Evolutionary conservation across 2,797 vertebrate genomes (phyloP), one percentile per base, ranked within the genome.

Genomic region (Paedocypris micromegethes): DNA sequence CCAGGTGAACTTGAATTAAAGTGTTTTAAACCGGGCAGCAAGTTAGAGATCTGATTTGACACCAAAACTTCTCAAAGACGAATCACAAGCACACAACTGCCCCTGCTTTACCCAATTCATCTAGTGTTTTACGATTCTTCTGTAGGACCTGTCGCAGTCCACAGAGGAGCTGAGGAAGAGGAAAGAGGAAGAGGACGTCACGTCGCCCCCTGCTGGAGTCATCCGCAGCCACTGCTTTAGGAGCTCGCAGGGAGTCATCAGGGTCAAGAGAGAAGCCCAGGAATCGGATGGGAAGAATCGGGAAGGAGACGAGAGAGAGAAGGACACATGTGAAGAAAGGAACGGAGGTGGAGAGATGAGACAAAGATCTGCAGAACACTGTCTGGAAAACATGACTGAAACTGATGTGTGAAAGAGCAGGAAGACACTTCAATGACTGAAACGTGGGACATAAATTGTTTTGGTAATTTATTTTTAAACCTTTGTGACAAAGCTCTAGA

Each of bases 111-210:
- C 23, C 23, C 23, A 23, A 23, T 23, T 23, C 23, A 23, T 23
- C 23, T 23, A 1, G 23, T 38, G 6, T n/a, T 3, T 9, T 42
- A 9, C 41, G 23, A 3, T 9, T 80, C 62, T 83, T 75, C 82
- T 85, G 50, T 83, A 93, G 92, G 90, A 92, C 80, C 89, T 93
- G 67, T 92, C 91, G 4, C 91, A 92, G 79, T 92, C 92, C 70
- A 92, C 91, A 75, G 92, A 93, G 81, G 91, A 93, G 83, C 88
- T 93, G 68, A 90, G 91, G 77, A 90, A 91, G 79, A 87, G 89
- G 0, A 91, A 69, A 37, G 49, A 64, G 0, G 47, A 92, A 73
- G 90, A 93, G 76, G 90, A 92, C 52, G 83, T 86, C 42, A 38
- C 68, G 3, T 52, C 76, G 72, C 84, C 87, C 0, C 38, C 85